Base-by-base conservation (phyloP, 2,888 invertebrate genomes). In the Meteorus cinctellus region DNA sequence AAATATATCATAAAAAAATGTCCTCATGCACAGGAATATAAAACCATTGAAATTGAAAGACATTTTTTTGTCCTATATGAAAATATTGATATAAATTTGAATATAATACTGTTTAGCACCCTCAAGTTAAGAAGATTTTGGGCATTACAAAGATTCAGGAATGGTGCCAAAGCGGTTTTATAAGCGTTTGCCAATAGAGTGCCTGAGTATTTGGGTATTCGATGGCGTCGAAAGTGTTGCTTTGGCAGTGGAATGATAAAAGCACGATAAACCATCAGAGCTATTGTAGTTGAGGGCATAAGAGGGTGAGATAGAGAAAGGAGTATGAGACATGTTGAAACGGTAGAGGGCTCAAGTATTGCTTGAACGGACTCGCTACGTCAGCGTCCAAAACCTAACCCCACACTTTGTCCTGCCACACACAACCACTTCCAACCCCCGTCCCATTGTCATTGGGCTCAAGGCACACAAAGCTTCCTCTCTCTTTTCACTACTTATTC, bases 201-300 rank as follows among this genome's bases (percentile, higher is more conserved):
- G 63, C 55, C 63, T 55, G 62, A 76, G 72, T 78, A 77, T 80
- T 79, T 75, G 76, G 59, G 34, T 79, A 75, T 73, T 75, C 72
- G 75, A 70, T 68, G 70, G 68, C 48, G 72, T 72, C 51, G 68
- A 76, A 76, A 76, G 76, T 76, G 82, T 82, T 84, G 82, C 83
- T 83, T 84, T 78, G 79, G 77, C 81, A 83, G 79, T 78, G 74
- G 77, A 85, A 83, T 85, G 83, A 86, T 85, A 86, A 86, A 86
- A 84, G 85, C 81, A 78, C 84, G 84, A 85, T 86, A 86, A 86
- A 84, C 81, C 82, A 76, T 76, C 59, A 62, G 6, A 67, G 74
- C 62, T 41, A 75, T 73, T 74, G 76, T 69, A 65, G 63, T 70
- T 60, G 59, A 41, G n/a, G 55, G 55, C 4, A 19, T 55, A n/a